Conservation (phyloP, 2,888 invertebrate species). For the Lamproptera curius region DNA sequence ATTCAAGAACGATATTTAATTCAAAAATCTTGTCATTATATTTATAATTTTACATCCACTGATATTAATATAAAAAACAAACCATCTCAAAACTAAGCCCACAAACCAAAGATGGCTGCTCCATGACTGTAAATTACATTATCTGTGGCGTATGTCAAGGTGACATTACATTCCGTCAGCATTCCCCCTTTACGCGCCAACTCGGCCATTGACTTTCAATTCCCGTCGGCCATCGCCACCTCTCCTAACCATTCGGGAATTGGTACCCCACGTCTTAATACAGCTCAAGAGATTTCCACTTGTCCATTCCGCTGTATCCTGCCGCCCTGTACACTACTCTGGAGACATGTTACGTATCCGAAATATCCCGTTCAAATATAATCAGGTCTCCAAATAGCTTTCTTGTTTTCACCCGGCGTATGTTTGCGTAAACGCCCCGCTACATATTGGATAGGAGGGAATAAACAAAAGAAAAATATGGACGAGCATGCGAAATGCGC, state of each 20-base stretch:
- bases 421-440: conserved; percentile 68
- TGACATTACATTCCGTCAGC: conserved; percentile 24
- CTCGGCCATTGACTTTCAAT: conserved; percentile 56
- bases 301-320: conserved; percentile 60
- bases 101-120: too few relatives aligned
- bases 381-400: conserved; percentile 69
- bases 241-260: conserved; percentile 64
- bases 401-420: conserved; percentile 65
- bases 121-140: too few relatives aligned
- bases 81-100: too few relatives aligned
- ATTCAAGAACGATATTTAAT: too few relatives aligned
- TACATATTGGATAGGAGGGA: conserved; percentile 60
- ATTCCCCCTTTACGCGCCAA: conserved; percentile 47
- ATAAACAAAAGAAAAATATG: too few relatives aligned
- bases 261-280: conserved; percentile 60
- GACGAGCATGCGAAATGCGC: too few relatives aligned
- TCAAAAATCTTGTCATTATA: too few relatives aligned
- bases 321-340: conserved; percentile 63
- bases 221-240: conserved; percentile 45
- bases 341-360: conserved; percentile 75
- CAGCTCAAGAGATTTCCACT: conserved; percentile 68
- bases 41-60: too few relatives aligned
- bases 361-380: conserved; percentile 75
- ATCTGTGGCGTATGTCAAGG: too few relatives aligned
- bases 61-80: too few relatives aligned